These are phyloP conservation scores for Synanceia verrucosa DNA, from an alignment of 2,797 vertebrate species.

Conservation along the genomic window DNA sequence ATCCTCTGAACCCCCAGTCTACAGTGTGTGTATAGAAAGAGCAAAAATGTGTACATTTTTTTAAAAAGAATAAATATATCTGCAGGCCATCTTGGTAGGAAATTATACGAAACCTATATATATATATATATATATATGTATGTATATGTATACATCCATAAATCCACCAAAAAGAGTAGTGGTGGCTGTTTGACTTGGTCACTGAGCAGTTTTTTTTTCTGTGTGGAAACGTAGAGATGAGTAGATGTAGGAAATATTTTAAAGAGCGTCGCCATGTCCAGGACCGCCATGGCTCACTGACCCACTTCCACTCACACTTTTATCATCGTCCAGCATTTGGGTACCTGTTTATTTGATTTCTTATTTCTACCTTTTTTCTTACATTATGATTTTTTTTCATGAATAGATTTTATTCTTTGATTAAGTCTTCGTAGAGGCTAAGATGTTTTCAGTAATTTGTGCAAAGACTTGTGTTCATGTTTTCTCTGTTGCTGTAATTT, in stretches of 20 bases:
- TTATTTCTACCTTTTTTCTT: constrained; percentile 42
- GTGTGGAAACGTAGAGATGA: constrained; percentile 88
- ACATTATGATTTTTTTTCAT: constrained; percentile 43
- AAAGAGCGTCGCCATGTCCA: constrained; percentile 75
- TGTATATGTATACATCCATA: constrained; percentile 43
- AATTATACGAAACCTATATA: constrained; percentile 80
- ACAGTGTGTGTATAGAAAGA: constrained; percentile 85
- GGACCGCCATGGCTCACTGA: constrained; percentile 63
- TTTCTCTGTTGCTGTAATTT: constrained; percentile 96
- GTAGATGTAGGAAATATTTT: constrained; percentile 81
- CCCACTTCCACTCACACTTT: constrained; percentile 53
- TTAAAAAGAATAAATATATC: constrained; percentile 72
- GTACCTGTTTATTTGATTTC: constrained; percentile 41
- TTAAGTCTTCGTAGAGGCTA: constrained; percentile 83
- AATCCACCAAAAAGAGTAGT: constrained; percentile 62
- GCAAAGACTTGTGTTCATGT: constrained; percentile 91
- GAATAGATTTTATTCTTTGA: constrained; percentile 70
- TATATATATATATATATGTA: constrained; percentile 54
- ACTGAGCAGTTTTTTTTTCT: constrained; percentile 81
- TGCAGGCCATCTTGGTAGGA: constrained; percentile 75
- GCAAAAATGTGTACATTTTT: constrained; percentile 89
- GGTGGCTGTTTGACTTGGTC: constrained; percentile 84
- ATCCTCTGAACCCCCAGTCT: constrained; percentile 84
- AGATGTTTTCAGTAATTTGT: constrained; percentile 88
- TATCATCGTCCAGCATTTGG: constrained; percentile 60